Evolutionary conservation across 2,113 vertebrate species (phyloP).

Genomic region (Microtus montanus): DNA sequence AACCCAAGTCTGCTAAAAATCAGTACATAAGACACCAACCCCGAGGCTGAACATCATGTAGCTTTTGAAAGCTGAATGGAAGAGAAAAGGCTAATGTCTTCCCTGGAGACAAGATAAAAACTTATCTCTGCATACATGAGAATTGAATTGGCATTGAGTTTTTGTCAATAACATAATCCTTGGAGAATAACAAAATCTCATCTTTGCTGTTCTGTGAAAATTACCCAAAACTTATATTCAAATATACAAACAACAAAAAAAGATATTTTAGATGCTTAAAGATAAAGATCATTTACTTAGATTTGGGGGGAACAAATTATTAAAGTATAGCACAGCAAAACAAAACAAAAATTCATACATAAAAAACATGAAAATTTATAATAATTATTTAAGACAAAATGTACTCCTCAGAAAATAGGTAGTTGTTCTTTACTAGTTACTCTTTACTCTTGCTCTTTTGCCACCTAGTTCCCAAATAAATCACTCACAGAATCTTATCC

Average conservation of each 20-base stretch:
- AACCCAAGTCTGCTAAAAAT: neutral
- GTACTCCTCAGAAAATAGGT: neutral
- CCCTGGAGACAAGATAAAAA: neutral
- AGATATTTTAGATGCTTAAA: neutral
- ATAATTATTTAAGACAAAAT: neutral
- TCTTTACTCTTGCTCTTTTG: too few species aligned
- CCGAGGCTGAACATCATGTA: neutral
- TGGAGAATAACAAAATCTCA: neutral
- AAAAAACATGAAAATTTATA: neutral
- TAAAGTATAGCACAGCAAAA: neutral
- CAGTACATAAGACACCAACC: neutral
- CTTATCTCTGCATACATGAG: neutral
- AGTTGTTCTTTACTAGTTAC: too few species aligned
- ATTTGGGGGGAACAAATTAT: neutral
- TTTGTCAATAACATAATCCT: neutral
- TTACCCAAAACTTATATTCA: neutral
- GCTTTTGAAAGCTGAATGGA: neutral
- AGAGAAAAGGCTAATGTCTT: neutral
- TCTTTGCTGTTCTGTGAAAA: neutral
- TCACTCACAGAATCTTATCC: too few species aligned
- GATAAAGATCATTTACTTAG: neutral
- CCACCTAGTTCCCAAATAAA: too few species aligned
- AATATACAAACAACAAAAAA: neutral
- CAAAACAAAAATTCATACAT: neutral
- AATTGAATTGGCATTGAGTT: constrained; percentile 4